Percentiles rank a stretch among this genome's conserved stretches.
Conservation (phyloP, 2,797 vertebrate species). For the Phrynocephalus guinanensis region DNA sequence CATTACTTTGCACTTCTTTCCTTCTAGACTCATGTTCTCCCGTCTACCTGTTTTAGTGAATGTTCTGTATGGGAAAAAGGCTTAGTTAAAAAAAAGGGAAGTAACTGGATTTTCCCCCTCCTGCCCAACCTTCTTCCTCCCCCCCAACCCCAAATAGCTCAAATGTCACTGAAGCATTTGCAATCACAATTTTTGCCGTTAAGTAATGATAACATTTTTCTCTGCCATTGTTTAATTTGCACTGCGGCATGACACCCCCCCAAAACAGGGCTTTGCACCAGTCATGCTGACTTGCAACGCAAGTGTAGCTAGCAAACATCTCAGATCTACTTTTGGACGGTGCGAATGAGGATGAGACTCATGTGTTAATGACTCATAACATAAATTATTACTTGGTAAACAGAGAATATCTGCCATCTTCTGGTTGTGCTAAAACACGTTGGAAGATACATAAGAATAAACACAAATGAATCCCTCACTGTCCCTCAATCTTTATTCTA, state of each 20-base stretch:
- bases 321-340: neutral
- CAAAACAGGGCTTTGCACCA: neutral
- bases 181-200: neutral
- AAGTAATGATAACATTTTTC: neutral
- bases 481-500: conserved; percentile 36
- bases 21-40: neutral
- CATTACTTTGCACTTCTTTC: neutral
- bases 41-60: neutral
- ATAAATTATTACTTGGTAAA: neutral
- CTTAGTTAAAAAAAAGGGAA: neutral
- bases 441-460: neutral
- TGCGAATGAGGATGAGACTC: neutral
- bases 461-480: conserved; percentile 1
- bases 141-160: neutral
- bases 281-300: neutral
- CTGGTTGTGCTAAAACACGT: conserved; percentile 7
- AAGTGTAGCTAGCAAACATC: conserved; percentile 6
- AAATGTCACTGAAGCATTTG: neutral
- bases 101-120: neutral
- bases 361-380: neutral
- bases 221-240: neutral
- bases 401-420: neutral
- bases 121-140: neutral
- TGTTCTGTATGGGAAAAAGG: neutral
- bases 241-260: neutral